These are phyloP conservation scores for Darevskia nairensis DNA, from an alignment of 2,797 vertebrate genomes.

Conservation along the genomic window DNA sequence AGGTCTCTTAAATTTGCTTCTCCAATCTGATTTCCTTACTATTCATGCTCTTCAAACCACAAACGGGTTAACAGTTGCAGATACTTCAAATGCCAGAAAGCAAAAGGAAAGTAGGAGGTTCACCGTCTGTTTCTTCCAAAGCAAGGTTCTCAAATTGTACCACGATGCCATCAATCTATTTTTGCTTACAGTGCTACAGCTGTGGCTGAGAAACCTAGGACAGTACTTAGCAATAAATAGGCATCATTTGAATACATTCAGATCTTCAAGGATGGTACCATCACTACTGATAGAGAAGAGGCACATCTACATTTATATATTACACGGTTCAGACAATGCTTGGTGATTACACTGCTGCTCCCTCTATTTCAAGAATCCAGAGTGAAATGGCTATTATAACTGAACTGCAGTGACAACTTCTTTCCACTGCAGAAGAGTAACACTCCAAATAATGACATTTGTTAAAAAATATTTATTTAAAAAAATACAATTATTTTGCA, in stretches of 20 bases:
- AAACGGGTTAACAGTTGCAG: neutral
- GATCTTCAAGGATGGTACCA: neutral
- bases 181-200: accelerated
- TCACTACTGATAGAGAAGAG: neutral
- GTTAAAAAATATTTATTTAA: conserved; percentile 87
- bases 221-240: accelerated
- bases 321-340: accelerated
- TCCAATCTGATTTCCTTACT: neutral
- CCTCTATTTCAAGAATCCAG: neutral
- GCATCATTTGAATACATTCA: neutral
- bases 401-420: conserved; percentile 14
- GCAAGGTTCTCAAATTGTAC: neutral
- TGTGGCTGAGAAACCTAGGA: neutral
- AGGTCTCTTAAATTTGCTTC: neutral
- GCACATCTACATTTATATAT: neutral
- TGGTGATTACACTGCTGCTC: accelerated
- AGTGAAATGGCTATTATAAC: neutral
- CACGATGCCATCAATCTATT: neutral
- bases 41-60: neutral
- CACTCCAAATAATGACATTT: conserved; percentile 58
- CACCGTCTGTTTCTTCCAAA: neutral
- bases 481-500: conserved; percentile 83
- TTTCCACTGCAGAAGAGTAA: conserved; percentile 25
- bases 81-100: neutral
- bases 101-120: neutral